These are phyloP conservation scores for Machimus atricapillus DNA, from an alignment of 2,888 invertebrate genomes.

Conservation along the genomic window DNA sequence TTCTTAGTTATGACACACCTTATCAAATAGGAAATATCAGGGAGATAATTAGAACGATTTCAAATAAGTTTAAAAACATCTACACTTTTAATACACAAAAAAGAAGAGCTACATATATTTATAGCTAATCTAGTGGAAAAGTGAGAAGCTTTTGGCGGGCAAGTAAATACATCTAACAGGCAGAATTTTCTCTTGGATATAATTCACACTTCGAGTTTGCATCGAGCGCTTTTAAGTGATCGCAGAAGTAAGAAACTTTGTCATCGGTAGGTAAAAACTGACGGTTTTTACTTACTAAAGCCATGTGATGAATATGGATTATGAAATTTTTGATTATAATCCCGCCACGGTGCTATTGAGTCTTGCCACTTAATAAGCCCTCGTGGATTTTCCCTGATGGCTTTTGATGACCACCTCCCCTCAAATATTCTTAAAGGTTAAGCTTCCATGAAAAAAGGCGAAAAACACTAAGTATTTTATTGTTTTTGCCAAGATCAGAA, in stretches of 20 bases:
- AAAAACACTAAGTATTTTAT: not conserved
- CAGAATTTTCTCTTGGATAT: not conserved
- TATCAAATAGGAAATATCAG: too few relatives aligned
- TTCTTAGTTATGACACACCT: too few relatives aligned
- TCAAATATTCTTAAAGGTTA: not conserved
- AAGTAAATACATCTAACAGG: not conserved
- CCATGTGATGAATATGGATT: slow-evolving; percentile 37
- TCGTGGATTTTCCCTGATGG: slow-evolving; percentile 35
- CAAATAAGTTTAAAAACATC: too few relatives aligned
- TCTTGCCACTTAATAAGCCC: not conserved
- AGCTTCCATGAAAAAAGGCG: not conserved
- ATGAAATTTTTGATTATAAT: slow-evolving; percentile 41
- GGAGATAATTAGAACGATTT: too few relatives aligned
- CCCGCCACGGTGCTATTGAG: slow-evolving; percentile 18
- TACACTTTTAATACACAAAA: too few relatives aligned
- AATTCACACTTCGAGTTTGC: not conserved
- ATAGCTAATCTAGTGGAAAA: not conserved
- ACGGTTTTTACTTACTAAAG: slow-evolving; percentile 40
- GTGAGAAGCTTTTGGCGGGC: not conserved
- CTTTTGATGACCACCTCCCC: not conserved
- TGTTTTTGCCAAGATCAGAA: not conserved
- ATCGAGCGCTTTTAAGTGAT: not conserved
- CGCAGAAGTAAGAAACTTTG: not conserved
- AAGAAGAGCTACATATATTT: too few relatives aligned
- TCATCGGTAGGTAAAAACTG: slow-evolving; percentile 43